Conservation (phyloP, 2,888 invertebrate species). For the Drosophila bunnanda region DNA sequence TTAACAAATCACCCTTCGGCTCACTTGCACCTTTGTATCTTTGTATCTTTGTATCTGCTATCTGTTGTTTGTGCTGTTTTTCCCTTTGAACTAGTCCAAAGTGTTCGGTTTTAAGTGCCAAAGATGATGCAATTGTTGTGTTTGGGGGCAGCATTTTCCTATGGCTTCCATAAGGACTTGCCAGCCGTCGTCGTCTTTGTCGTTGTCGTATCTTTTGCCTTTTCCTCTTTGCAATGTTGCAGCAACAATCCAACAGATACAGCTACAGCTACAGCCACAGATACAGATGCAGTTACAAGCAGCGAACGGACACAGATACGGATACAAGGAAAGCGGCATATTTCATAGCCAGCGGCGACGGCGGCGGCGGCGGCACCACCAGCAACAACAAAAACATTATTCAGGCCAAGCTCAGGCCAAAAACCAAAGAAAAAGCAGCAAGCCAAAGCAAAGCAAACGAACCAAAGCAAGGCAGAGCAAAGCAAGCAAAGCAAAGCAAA, state of each 20-base stretch:
- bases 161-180: constrained; percentile 45
- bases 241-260: constrained; percentile 43
- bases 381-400: constrained; percentile 68
- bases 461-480: constrained; percentile 31
- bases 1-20: not conserved
- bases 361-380: not conserved
- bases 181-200: not conserved
- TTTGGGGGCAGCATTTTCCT: constrained; percentile 19
- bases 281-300: constrained; percentile 22
- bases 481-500: constrained; percentile 27
- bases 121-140: constrained; percentile 37
- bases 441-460: constrained; percentile 29
- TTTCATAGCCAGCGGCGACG: constrained; percentile 38
- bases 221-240: constrained; percentile 41
- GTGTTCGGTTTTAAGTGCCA: constrained; percentile 20
- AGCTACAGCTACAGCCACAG: constrained; percentile 27
- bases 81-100: constrained; percentile 5
- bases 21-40: constrained; percentile 4
- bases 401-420: constrained; percentile 82
- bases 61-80: constrained; percentile 7
- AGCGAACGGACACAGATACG: constrained; percentile 15
- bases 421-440: constrained; percentile 33
- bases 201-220: constrained; percentile 10
- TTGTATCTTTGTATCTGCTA: not conserved
- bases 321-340: constrained; percentile 35